Evolutionary conservation across 2,888 invertebrate species (phyloP), one percentile per base, ranked within the genome.

Genomic region (Hoplodrina ambigua): DNA sequence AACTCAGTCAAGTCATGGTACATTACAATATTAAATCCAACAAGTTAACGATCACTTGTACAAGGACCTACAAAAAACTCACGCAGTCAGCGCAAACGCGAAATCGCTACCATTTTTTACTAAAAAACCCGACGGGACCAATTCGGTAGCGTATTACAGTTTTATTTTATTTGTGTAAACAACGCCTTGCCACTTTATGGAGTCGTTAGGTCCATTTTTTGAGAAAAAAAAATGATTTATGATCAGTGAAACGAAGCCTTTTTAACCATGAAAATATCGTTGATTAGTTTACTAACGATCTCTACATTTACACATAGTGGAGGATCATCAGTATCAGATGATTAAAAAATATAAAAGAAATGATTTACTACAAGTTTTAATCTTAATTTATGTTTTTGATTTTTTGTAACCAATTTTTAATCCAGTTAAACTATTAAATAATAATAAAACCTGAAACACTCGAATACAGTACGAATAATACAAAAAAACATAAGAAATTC

Each of bases 121-220:
- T 82, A 84, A 91, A 92, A 90, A 90, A 89, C 82, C 75, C 80
- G 88, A 88, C 90, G 87, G 79, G 87, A 85, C 89, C 87, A 88
- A 90, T 92, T 92, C 94, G 89, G 94, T 93, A 94, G 94, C 94
- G 78, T 79, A 83, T 87, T 90, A 88, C 78, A 85, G 86, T 90
- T 91, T 92, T 92, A 86, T 83, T 92, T 92, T 93, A 88, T 93
- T 93, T 93, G 77, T 86, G 85, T 87, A 89, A 90, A 88, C 82
- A 81, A 79, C 85, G 85, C 85, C 84, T 86, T 88, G 85, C 83
- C 90, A 88, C 87, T 91, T 93, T 93, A 91, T 88, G 90, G 88
- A 83, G 85, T 89, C 87, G 88, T 92, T 89, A 88, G 88, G 82
- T 85, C 81, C 80, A 87, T 88, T 88, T 91, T 89, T 86, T 86